Conservation (phyloP, 2,113 vertebrate species). For the Xenopus tropicalis region DNA sequence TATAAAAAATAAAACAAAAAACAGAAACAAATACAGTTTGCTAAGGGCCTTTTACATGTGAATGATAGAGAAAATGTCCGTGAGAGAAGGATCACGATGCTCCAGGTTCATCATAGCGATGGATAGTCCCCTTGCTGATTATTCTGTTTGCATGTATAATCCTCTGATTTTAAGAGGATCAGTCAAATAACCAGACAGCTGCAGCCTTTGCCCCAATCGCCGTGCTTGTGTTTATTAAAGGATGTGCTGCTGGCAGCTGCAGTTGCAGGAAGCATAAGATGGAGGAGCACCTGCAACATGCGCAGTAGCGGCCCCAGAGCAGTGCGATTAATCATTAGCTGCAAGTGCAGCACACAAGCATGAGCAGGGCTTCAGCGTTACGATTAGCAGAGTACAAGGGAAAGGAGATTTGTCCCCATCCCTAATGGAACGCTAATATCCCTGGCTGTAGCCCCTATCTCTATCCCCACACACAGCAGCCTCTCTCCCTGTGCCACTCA, state of each 20-base stretch:
- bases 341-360: conserved; percentile 11
- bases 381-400: not conserved
- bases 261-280: conserved; percentile 27
- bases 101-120: not conserved
- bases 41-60: conserved; percentile 15
- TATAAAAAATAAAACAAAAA: not conserved
- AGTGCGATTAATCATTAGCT: conserved; percentile 9
- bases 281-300: not conserved
- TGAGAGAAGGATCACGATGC: not conserved
- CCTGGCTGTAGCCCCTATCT: too few species aligned
- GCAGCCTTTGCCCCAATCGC: not conserved
- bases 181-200: not conserved
- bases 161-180: not conserved
- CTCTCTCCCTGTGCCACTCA: too few species aligned
- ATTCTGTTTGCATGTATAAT: not conserved
- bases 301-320: not conserved
- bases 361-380: not conserved
- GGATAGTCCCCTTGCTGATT: not conserved
- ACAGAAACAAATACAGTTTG: not conserved
- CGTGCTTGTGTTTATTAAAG: not conserved
- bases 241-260: conserved; percentile 19
- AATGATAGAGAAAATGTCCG: conserved; percentile 19
- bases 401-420: not conserved
- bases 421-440: not conserved
- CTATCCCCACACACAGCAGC: too few species aligned